A percentile compares a stretch with the other conserved stretches of the same genome.
Conservation (phyloP, 1,140 invertebrate species). For the Trigoniulus corallinus region DNA sequence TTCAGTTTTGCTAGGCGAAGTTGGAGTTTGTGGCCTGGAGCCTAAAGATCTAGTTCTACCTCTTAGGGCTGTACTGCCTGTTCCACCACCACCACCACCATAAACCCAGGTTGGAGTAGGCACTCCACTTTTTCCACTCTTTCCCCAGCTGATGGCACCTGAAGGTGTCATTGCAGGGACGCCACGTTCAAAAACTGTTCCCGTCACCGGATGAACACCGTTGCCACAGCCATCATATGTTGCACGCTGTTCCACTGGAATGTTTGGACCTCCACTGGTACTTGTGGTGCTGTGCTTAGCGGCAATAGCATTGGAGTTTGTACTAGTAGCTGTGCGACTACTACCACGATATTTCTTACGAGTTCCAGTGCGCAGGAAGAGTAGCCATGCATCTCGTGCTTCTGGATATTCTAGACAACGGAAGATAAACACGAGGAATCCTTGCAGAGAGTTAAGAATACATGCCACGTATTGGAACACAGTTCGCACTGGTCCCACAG, state of each 20-base stretch:
- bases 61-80: background rate
- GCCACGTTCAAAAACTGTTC: background rate
- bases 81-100: background rate
- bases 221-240: background rate
- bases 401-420: conserved; percentile 33
- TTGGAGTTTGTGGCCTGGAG: background rate
- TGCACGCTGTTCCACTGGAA: too few species aligned
- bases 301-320: background rate
- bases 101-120: background rate
- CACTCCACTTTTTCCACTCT: background rate
- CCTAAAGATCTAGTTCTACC: background rate
- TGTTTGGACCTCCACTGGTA: too few species aligned
- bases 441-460: conserved; percentile 26
- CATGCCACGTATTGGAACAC: conserved; percentile 26
- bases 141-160: background rate
- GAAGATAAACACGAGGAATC: conserved; percentile 28
- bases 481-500: conserved; percentile 20
- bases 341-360: conserved; percentile 3
- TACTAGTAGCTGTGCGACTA: too few species aligned
- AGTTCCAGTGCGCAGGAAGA: conserved; percentile 11
- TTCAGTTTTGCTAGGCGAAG: background rate
- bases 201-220: background rate
- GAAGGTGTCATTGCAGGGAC: background rate
- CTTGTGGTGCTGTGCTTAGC: background rate
- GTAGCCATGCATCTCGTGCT: conserved; percentile 29